phyloP scores from a whole-genome alignment of 2,888 invertebrate species.

The Erebia palarica region DNA sequence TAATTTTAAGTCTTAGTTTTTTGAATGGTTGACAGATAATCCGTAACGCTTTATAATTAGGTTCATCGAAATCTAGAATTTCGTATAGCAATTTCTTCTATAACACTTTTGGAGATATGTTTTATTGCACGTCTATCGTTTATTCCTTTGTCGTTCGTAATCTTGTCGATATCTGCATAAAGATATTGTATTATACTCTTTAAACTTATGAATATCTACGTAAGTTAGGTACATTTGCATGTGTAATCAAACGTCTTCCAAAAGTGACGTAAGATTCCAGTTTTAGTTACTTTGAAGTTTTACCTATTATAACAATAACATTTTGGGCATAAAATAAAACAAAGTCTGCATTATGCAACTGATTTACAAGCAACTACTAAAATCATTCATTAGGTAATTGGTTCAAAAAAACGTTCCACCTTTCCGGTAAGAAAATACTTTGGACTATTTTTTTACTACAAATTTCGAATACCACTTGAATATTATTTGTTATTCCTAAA shows the following conservation, averaged over 20 bases:
- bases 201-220: slow-evolving; percentile 59
- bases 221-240: slow-evolving; percentile 76
- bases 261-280: slow-evolving; percentile 72
- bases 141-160: slow-evolving; percentile 40
- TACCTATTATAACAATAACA: neutral
- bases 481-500: slow-evolving; percentile 23
- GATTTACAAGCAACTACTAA: neutral
- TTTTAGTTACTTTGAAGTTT: slow-evolving; percentile 24
- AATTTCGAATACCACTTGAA: slow-evolving; percentile 21
- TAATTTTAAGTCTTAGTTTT: slow-evolving; percentile 60
- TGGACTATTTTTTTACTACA: neutral
- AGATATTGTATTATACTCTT: slow-evolving; percentile 53
- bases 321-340: neutral
- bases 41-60: slow-evolving; percentile 82
- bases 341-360: neutral
- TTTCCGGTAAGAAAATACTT: neutral
- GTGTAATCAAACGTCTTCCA: slow-evolving; percentile 81
- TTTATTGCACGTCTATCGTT: slow-evolving; percentile 62
- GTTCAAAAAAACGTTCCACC: neutral
- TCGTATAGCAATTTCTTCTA: slow-evolving; percentile 71
- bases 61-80: slow-evolving; percentile 76
- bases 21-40: slow-evolving; percentile 69
- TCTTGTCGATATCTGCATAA: slow-evolving; percentile 48
- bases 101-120: slow-evolving; percentile 64
- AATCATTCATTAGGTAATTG: neutral